phyloP scores from a whole-genome alignment of 2,797 vertebrate species.

The Pipistrellus kuhlii region DNA sequence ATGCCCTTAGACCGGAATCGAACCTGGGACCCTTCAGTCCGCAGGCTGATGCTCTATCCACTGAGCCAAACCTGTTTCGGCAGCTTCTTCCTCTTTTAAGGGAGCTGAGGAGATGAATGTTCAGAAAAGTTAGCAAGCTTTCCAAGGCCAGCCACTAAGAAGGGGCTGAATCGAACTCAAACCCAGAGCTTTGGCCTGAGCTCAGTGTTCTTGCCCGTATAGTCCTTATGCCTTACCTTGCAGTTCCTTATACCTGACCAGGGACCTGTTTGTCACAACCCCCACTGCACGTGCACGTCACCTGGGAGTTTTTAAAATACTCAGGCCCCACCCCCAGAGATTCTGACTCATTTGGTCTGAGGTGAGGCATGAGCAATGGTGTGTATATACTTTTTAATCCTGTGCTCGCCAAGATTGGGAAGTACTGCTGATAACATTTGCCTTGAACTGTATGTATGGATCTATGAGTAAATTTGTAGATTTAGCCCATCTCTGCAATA shows the following conservation, averaged over 20 bases:
- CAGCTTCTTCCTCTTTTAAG: neutral
- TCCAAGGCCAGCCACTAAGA: neutral
- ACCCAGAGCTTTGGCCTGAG: neutral
- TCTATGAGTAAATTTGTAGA: accelerated
- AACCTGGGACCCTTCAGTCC: too few relatives aligned
- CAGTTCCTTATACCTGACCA: neutral
- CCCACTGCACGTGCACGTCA: accelerated
- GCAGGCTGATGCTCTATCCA: too few relatives aligned
- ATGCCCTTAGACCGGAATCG: too few relatives aligned
- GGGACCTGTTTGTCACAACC: neutral
- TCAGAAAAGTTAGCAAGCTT: neutral
- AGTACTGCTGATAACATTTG: neutral
- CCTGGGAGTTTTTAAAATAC: neutral
- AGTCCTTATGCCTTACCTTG: neutral
- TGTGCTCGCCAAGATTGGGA: neutral
- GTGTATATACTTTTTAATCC: too few relatives aligned
- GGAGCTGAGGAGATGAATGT: neutral
- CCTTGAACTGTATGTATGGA: neutral
- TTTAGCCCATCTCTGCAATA: neutral
- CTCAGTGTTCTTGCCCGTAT: neutral
- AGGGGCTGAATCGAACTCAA: neutral
- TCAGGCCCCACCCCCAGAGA: neutral
- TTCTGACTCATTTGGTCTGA: neutral
- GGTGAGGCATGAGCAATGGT: neutral
- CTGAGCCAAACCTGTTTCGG: too few relatives aligned